phyloP scores from a whole-genome alignment of 2,797 vertebrate species.

The Xyrichtys novacula region DNA sequence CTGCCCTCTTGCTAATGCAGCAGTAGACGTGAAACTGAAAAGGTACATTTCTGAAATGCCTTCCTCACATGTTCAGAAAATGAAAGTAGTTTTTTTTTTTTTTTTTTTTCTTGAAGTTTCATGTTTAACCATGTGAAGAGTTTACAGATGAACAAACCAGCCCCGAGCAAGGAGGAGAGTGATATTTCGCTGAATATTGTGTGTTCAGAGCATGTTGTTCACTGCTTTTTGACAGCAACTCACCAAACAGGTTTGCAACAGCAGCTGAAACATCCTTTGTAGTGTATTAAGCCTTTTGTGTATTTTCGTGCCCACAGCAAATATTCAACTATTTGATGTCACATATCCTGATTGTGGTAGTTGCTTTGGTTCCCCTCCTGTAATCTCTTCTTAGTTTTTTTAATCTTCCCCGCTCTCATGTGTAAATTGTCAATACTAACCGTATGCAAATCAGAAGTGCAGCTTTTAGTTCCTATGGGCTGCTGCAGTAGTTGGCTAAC shows the following conservation, averaged over 20 bases:
- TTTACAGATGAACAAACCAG: neutral
- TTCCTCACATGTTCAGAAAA: neutral
- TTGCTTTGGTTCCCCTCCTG: slow-evolving; percentile 3
- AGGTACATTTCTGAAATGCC: neutral
- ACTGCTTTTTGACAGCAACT: slow-evolving; percentile 6
- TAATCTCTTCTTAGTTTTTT: too few relatives aligned
- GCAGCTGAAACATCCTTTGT: slow-evolving; percentile 8
- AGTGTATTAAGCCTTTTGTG: neutral
- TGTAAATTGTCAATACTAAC: neutral
- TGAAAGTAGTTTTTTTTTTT: slow-evolving; percentile 1
- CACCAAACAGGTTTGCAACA: slow-evolving; percentile 30
- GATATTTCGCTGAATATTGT: slow-evolving; percentile 14
- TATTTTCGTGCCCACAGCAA: slow-evolving; percentile 8
- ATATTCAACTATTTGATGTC: neutral
- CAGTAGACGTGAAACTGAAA: neutral
- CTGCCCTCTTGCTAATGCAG: neutral
- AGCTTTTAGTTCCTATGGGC: slow-evolving; percentile 6
- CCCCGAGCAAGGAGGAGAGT: neutral
- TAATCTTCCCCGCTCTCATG: too few relatives aligned
- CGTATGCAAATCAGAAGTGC: slow-evolving; percentile 14
- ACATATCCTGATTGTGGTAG: neutral
- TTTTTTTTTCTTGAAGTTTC: too few relatives aligned
- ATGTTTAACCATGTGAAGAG: slow-evolving; percentile 14
- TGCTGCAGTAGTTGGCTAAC: slow-evolving; percentile 11
- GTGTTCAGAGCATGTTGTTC: slow-evolving; percentile 8